These are phyloP conservation scores for Trichogramma dendrolimi DNA, from an alignment of 2,888 invertebrate genomes.

Conservation along the genomic window DNA sequence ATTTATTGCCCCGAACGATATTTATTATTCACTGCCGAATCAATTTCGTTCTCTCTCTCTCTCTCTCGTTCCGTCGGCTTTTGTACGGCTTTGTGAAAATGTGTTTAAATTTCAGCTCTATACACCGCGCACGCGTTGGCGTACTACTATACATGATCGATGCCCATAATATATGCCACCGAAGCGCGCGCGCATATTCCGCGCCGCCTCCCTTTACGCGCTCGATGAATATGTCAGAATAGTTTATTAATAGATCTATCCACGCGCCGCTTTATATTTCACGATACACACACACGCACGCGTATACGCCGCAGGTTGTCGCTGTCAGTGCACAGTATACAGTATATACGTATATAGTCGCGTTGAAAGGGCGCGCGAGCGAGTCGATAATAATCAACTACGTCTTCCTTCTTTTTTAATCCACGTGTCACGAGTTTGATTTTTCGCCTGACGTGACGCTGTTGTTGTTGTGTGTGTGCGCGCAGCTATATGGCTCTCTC, in stretches of 20 bases:
- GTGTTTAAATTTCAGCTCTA: background rate
- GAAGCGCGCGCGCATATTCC: too few relatives aligned
- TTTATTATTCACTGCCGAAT: background rate
- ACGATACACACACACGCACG: too few relatives aligned
- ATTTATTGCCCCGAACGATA: background rate
- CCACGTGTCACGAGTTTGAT: too few relatives aligned
- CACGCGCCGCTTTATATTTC: too few relatives aligned
- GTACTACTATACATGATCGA: conserved; percentile 11
- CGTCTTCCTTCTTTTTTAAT: conserved; percentile 7
- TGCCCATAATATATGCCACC: background rate
- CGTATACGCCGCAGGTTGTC: too few relatives aligned
- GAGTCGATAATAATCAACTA: background rate
- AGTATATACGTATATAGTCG: too few relatives aligned
- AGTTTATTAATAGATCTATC: conserved; percentile 12
- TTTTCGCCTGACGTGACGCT: too few relatives aligned
- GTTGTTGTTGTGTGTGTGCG: too few relatives aligned
- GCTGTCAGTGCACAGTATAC: too few relatives aligned
- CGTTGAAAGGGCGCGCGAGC: too few relatives aligned
- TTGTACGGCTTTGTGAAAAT: background rate
- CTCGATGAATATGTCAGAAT: conserved; percentile 11
- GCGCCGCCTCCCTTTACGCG: background rate
- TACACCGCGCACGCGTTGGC: background rate
- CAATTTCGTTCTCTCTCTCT: conserved; percentile 13
- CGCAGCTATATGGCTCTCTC: too few relatives aligned
- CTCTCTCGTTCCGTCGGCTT: conserved; percentile 15